phyloP scores from a whole-genome alignment of 2,888 invertebrate species.

The Ormia ochracea region DNA sequence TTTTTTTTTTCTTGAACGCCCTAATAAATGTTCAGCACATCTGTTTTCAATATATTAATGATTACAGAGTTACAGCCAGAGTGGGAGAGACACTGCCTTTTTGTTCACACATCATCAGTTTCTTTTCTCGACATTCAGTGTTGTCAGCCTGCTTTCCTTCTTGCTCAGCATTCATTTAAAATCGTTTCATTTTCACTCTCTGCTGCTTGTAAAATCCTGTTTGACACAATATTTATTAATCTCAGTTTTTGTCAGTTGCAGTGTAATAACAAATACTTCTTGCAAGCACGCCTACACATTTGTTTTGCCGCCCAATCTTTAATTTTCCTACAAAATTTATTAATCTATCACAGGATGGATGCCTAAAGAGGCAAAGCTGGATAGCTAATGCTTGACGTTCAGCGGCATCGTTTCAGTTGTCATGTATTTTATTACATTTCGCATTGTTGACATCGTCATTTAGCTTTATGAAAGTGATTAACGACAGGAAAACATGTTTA shows the following conservation, averaged over 20 bases:
- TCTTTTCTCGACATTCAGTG: constrained; percentile 19
- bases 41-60: background rate
- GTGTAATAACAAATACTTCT: background rate
- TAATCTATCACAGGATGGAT: background rate
- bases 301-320: background rate
- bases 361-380: background rate
- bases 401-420: background rate
- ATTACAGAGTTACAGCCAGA: background rate
- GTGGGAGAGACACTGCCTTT: background rate
- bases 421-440: background rate
- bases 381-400: constrained; percentile 13
- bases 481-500: constrained; percentile 37
- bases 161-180: background rate
- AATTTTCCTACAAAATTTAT: background rate
- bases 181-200: background rate
- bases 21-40: background rate
- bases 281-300: background rate
- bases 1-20: no score
- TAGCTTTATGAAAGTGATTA: constrained; percentile 32
- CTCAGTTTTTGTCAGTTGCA: background rate
- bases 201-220: background rate
- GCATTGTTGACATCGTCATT: background rate
- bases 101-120: constrained; percentile 38
- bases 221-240: background rate
- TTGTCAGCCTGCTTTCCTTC: background rate